These are phyloP conservation scores for Perccottus glenii DNA, from an alignment of 2,113 vertebrate genomes.

Conservation along the genomic window DNA sequence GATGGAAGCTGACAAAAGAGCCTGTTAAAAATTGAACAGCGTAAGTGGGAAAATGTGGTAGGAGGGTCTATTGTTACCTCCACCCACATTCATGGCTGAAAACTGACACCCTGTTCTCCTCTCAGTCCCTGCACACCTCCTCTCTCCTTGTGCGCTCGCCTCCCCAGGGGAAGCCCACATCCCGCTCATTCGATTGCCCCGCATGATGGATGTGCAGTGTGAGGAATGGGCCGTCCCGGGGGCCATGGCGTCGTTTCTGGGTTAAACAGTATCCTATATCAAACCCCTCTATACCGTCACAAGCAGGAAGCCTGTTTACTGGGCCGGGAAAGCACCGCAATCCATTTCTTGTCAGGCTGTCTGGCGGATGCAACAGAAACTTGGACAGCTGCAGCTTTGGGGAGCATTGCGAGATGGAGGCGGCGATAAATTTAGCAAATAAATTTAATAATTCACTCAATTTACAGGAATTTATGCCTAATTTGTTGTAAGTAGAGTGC, in stretches of 20 bases:
- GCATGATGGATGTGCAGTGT: slow-evolving; percentile 74
- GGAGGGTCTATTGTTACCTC: slow-evolving; percentile 63
- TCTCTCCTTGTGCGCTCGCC: slow-evolving; percentile 36
- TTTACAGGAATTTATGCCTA: too few species aligned
- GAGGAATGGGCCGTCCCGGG: slow-evolving; percentile 69
- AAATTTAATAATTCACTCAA: too few species aligned
- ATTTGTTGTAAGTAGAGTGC: too few species aligned
- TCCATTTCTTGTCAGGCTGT: slow-evolving; percentile 69
- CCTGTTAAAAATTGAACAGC: slow-evolving; percentile 60
- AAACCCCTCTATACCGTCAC: slow-evolving; percentile 75
- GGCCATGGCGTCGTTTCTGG: slow-evolving; percentile 68
- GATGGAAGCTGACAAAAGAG: slow-evolving; percentile 68
- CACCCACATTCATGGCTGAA: slow-evolving; percentile 56
- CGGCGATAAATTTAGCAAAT: slow-evolving; percentile 33
- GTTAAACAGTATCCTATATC: slow-evolving; percentile 77
- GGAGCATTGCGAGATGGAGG: slow-evolving; percentile 27
- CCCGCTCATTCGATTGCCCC: slow-evolving; percentile 71
- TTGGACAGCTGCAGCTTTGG: slow-evolving; percentile 41
- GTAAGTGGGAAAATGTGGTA: slow-evolving; percentile 64
- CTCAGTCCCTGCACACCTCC: slow-evolving; percentile 49
- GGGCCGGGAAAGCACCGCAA: slow-evolving; percentile 60
- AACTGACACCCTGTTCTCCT: slow-evolving; percentile 63
- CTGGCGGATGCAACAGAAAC: slow-evolving; percentile 49
- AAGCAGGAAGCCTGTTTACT: slow-evolving; percentile 72
- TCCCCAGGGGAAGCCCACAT: slow-evolving; percentile 69